Evolutionary conservation across 2,113 vertebrate species (phyloP).

Genomic region (Zosterops hypoxanthus): DNA sequence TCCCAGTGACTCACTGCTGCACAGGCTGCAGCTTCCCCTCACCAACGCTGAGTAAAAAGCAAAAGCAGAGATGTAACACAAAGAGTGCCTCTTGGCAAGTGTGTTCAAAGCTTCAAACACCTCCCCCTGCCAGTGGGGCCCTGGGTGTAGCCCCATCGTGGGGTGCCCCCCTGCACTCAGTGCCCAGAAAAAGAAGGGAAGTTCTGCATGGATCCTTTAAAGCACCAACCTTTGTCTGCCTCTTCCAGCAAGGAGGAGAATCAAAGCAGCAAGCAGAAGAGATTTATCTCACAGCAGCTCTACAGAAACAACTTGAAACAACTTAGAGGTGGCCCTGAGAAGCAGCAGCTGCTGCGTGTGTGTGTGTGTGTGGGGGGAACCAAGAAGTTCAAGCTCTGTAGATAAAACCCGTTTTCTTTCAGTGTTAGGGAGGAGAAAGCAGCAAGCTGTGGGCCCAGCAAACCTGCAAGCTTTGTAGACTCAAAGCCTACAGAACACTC

Average conservation of each 20-base stretch:
- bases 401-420: background rate
- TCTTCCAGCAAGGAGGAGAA: background rate
- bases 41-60: background rate
- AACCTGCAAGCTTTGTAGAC: background rate
- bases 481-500: background rate
- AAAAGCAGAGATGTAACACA: background rate
- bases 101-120: background rate
- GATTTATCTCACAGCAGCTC: background rate
- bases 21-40: slow-evolving; percentile 5
- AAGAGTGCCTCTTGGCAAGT: background rate
- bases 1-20: background rate
- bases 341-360: background rate
- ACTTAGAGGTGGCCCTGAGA: background rate
- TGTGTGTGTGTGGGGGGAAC: background rate
- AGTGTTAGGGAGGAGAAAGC: background rate
- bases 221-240: background rate
- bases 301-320: background rate
- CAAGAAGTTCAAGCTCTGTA: background rate
- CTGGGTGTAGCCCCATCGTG: background rate
- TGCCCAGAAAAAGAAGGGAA: background rate
- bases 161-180: background rate
- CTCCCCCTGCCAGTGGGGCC: background rate
- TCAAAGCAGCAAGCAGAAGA: background rate
- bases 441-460: background rate
- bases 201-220: background rate